Base-by-base conservation (phyloP, 2,888 invertebrate genomes). In the Heliconius hortense region DNA sequence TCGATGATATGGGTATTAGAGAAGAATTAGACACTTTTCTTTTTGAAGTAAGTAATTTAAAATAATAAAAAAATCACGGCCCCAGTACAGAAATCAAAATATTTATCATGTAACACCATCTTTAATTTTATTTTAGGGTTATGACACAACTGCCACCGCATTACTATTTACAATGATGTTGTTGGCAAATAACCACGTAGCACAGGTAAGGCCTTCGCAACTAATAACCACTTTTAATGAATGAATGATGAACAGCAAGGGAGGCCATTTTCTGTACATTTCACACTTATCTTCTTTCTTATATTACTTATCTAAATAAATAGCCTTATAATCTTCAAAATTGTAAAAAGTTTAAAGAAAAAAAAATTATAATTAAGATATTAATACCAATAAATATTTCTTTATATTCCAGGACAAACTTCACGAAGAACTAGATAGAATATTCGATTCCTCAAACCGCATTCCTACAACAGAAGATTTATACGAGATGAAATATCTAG, bases 381-480 rank as follows among this genome's bases (percentile, higher is more conserved):
- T 18, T 48, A 21, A 48, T 53, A 53, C 48, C 43, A 4, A 48
- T 53, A 21, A 53, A 53, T 7, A 21, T 1, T 53, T 53, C 0
- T 28, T 24, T 24, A 53, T 43, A 4, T 21, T 2, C 21, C 10
- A 75, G 75, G 59, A 71, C 28, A 75, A 75, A 67, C 24, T 75
- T 43, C 66, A 72, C n/a, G 66, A 75, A 60, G 75, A 75, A 59
- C 13, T 75, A 18, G 60, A 75, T 11, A 59, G 28, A 43, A 94
- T 95, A 81, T 96, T 96, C 81, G 95, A 95, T 1, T 94, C 95
- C 81, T 95, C 95, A 10, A 93, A 95, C 80, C 90, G 95, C 67
- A 92, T 94, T 2, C 95, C 94, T 3, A 95, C 95, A 0, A 94
- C 94, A 82, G 92, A 93, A 64, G 95, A 95, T 77, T 85, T 96